These are phyloP conservation scores for Steinernema khuongi DNA, from an alignment of 1,140 invertebrate species.

Conservation along the genomic window DNA sequence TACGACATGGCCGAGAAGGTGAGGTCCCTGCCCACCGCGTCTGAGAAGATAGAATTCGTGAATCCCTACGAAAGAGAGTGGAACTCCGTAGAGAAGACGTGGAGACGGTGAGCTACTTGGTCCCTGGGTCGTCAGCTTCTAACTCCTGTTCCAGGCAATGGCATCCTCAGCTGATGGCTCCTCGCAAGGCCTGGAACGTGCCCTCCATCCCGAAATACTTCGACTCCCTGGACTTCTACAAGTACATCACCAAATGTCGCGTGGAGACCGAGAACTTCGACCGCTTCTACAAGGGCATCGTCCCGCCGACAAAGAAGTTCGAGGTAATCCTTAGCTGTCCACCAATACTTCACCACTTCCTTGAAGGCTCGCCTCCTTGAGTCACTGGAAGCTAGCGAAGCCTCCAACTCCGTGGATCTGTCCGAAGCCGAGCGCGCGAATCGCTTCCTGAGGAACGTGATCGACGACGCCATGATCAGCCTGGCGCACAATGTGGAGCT, in stretches of 20 bases:
- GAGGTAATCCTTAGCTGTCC: constrained; percentile 27
- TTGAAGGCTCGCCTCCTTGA: constrained; percentile 32
- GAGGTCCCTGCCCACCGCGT: constrained; percentile 42
- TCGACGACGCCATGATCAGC: constrained; percentile 45
- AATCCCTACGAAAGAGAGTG: constrained; percentile 55
- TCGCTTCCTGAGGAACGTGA: constrained; percentile 36
- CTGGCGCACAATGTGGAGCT: constrained; percentile 42
- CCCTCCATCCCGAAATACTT: constrained; percentile 45
- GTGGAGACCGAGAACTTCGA: constrained; percentile 36
- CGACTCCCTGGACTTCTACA: constrained; percentile 53
- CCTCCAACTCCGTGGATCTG: constrained; percentile 10
- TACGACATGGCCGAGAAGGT: constrained; percentile 49
- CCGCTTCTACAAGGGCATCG: constrained; percentile 39
- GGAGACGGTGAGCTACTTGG: constrained; percentile 45
- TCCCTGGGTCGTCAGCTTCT: neutral
- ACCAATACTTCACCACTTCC: neutral
- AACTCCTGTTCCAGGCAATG: constrained; percentile 42
- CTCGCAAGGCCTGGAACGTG: constrained; percentile 50
- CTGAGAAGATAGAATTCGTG: constrained; percentile 55
- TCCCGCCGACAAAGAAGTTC: constrained; percentile 40
- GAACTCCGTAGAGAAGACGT: constrained; percentile 47
- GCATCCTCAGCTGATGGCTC: constrained; percentile 38
- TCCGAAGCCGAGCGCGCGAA: constrained; percentile 9
- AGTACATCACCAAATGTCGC: constrained; percentile 56
- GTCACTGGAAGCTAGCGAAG: constrained; percentile 21